phyloP scores from a whole-genome alignment of 2,113 vertebrate genomes.

The Trachemys scripta region DNA sequence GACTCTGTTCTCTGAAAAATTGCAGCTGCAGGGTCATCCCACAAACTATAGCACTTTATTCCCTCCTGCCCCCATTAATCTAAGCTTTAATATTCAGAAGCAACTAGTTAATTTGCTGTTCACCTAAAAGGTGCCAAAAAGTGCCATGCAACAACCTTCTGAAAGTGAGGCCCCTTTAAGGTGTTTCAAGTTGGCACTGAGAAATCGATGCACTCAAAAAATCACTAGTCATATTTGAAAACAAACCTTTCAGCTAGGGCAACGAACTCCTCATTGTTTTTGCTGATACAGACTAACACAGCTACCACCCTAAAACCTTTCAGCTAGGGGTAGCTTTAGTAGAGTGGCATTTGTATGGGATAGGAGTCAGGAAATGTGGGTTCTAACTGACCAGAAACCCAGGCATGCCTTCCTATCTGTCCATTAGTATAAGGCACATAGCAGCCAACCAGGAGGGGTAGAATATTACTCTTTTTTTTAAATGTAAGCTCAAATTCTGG shows the following conservation, averaged over 20 bases:
- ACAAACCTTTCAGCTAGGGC: background rate
- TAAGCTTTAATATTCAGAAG: background rate
- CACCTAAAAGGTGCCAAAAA: background rate
- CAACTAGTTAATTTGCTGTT: constrained; percentile 11
- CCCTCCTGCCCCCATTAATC: constrained; percentile 2
- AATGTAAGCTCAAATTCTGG: constrained; percentile 5
- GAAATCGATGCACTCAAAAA: background rate
- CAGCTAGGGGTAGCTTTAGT: background rate
- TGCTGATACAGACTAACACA: too few species aligned
- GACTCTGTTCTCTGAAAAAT: background rate
- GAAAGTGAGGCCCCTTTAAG: background rate
- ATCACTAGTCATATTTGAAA: background rate
- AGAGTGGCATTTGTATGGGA: background rate
- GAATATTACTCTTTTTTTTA: background rate
- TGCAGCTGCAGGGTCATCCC: background rate
- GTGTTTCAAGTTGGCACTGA: background rate
- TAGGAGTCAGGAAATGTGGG: background rate
- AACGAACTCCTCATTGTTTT: too few species aligned
- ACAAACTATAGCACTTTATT: background rate
- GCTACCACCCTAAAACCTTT: background rate
- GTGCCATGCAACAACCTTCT: fast-evolving
- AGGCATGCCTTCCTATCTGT: background rate
- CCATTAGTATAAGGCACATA: background rate
- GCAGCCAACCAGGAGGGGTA: background rate
- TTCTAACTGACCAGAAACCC: background rate